Evolutionary conservation across 2,113 vertebrate genomes (phyloP).

Genomic region (Entelurus aequoreus): DNA sequence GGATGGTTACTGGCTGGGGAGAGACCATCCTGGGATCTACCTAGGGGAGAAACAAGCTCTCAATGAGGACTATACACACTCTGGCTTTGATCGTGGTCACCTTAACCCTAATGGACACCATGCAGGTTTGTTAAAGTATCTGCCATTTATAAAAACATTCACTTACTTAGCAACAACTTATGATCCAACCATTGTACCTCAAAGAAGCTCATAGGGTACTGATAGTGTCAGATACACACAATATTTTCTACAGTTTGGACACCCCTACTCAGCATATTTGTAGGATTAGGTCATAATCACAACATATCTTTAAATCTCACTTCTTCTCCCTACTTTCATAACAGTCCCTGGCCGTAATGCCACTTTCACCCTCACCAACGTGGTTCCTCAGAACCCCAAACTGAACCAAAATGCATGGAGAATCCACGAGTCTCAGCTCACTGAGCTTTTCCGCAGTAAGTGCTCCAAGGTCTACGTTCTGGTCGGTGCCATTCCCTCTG

Average conservation of each 20-base stretch:
- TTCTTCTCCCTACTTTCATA: not conserved
- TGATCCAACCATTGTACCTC: too few relatives aligned
- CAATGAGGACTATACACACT: conserved; percentile 67
- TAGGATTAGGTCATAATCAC: not conserved
- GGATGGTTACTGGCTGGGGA: conserved; percentile 60
- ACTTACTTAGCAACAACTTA: not conserved
- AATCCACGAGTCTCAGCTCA: conserved; percentile 59
- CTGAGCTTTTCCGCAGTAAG: conserved; percentile 41
- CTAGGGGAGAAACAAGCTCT: conserved; percentile 67
- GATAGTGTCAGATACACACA: too few relatives aligned
- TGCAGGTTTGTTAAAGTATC: conserved; percentile 44
- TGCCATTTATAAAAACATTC: not conserved
- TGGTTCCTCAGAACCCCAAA: conserved; percentile 68
- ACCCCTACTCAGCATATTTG: not conserved
- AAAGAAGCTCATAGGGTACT: too few relatives aligned
- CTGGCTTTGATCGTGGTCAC: conserved; percentile 71
- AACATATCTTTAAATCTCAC: not conserved
- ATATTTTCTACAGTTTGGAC: too few relatives aligned
- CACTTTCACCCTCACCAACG: conserved; percentile 73
- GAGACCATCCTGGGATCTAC: conserved; percentile 61
- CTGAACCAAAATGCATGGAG: conserved; percentile 70
- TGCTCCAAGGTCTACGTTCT: conserved; percentile 65
- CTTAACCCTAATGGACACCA: conserved; percentile 74
- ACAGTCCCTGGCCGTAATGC: conserved; percentile 65
- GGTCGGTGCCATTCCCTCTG: conserved; percentile 66